These are phyloP conservation scores for Lepeophtheirus nordmannii DNA, from an alignment of 2,888 invertebrate species.

Conservation along the genomic window DNA sequence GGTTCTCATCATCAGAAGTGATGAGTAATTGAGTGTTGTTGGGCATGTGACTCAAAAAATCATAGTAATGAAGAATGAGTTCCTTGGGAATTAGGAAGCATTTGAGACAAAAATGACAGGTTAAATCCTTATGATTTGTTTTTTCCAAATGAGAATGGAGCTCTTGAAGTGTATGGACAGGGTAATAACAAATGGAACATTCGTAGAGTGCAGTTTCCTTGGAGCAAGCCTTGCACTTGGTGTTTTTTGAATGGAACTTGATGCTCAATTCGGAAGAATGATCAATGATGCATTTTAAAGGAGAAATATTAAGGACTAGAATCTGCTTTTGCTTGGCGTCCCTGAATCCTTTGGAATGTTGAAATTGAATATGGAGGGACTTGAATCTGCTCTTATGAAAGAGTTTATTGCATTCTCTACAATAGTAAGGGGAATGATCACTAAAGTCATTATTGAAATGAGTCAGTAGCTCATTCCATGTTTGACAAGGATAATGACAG, in stretches of 20 bases:
- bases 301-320: too few relatives aligned
- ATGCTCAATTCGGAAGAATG: too few relatives aligned
- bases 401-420: neutral
- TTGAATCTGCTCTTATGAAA: neutral
- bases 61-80: neutral
- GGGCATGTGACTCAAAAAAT: neutral
- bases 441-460: neutral
- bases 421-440: neutral
- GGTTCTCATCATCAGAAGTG: neutral
- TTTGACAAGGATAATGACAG: neutral
- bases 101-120: neutral
- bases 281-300: too few relatives aligned
- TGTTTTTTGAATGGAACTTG: too few relatives aligned
- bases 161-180: neutral
- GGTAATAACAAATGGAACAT: neutral
- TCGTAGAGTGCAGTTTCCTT: neutral
- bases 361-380: neutral
- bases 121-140: neutral
- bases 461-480: neutral
- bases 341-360: neutral
- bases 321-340: neutral
- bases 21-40: neutral
- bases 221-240: neutral
- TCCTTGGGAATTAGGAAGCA: neutral
- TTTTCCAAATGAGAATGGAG: neutral